Evolutionary conservation across 2,797 vertebrate genomes (phyloP).

Genomic region (Rhodeus uyekii): DNA sequence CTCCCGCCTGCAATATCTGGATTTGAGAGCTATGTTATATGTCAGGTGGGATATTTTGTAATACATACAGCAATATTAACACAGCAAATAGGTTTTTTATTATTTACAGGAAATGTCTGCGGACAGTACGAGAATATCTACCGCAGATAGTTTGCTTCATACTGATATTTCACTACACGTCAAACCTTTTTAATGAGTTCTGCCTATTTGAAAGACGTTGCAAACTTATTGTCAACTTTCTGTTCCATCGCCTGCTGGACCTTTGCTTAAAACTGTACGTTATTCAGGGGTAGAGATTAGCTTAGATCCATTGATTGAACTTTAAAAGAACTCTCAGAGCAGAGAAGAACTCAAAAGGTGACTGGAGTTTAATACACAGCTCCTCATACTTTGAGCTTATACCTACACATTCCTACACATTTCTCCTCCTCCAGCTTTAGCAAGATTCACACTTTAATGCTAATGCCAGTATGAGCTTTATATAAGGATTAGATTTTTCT

Average conservation of each 20-base stretch:
- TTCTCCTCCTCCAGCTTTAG: constrained; percentile 35
- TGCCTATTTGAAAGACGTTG: not conserved
- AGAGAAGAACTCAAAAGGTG: constrained; percentile 47
- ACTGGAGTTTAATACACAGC: constrained; percentile 50
- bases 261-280: constrained; percentile 35
- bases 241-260: constrained; percentile 26
- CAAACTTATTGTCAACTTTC: constrained; percentile 37
- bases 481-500: constrained; percentile 40
- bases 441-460: constrained; percentile 49
- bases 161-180: not conserved
- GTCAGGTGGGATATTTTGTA: constrained; percentile 38
- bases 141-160: constrained; percentile 2
- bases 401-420: constrained; percentile 37
- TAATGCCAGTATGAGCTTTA: constrained; percentile 49
- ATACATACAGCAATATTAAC: constrained; percentile 28
- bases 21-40: constrained; percentile 24
- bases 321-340: constrained; percentile 51
- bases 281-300: constrained; percentile 48
- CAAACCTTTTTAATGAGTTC: constrained; percentile 11
- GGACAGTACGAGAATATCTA: not conserved
- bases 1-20: constrained; percentile 15
- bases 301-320: constrained; percentile 54
- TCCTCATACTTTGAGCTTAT: constrained; percentile 39
- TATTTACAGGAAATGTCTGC: constrained; percentile 30
- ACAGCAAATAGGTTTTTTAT: constrained; percentile 24